Evolutionary conservation across 2,113 vertebrate species (phyloP).

Genomic region (Alectura lathami): DNA sequence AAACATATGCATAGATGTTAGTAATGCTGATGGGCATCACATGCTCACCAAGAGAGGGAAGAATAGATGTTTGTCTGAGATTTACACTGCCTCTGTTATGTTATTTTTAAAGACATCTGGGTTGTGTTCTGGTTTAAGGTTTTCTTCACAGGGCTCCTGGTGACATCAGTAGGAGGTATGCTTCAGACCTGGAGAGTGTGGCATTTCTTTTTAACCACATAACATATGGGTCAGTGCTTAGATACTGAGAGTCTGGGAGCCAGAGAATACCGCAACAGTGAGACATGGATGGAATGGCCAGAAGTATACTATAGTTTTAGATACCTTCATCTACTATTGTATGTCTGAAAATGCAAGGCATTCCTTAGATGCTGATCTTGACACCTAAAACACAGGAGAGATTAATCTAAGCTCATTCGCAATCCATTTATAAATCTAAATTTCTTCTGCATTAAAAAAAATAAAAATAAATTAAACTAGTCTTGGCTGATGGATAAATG

Average conservation of each 20-base stretch:
- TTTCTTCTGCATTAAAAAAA: background rate
- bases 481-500: background rate
- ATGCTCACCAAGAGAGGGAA: background rate
- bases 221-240: background rate
- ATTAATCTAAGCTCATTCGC: background rate
- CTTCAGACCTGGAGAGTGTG: background rate
- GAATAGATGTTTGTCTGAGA: background rate
- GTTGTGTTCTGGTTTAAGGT: background rate
- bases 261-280: background rate
- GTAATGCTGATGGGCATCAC: background rate
- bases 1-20: background rate
- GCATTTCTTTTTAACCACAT: background rate
- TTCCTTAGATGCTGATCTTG: background rate
- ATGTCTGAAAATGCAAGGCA: background rate
- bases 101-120: background rate
- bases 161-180: background rate
- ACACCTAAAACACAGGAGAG: background rate
- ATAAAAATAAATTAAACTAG: background rate
- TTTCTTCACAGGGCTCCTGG: background rate
- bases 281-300: background rate
- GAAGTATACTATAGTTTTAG: background rate
- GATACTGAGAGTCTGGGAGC: background rate
- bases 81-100: background rate
- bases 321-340: background rate
- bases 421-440: slow-evolving; percentile 19